Evolutionary conservation across 2,797 vertebrate genomes (phyloP).

Genomic region (Coccyzus lansbergi): DNA sequence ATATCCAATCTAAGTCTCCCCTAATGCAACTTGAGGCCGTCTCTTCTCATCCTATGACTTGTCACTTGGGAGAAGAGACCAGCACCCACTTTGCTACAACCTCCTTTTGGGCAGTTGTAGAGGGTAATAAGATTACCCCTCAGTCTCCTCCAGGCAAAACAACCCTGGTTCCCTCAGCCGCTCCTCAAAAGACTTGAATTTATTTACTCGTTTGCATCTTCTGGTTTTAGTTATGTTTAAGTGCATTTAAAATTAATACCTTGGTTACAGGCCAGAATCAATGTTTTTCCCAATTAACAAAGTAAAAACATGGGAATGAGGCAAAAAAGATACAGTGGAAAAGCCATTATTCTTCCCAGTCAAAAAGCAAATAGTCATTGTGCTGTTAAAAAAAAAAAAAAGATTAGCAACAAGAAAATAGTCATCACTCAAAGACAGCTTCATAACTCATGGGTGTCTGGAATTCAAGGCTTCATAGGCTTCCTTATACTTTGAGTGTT

Average conservation of each 20-base stretch:
- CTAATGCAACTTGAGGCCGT: no score
- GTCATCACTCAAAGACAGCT: not conserved
- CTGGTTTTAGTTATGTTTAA: not conserved
- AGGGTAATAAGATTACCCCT: no score
- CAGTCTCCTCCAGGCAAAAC: no score
- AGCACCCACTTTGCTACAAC: no score
- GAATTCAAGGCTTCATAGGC: not conserved
- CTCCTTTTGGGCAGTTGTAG: no score
- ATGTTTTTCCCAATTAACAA: not conserved
- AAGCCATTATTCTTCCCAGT: not conserved
- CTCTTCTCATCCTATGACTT: no score
- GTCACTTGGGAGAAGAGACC: no score
- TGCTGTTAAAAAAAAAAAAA: not conserved
- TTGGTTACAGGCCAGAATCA: not conserved
- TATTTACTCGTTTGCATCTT: not conserved
- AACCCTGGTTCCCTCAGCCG: no score
- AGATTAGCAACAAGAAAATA: not conserved
- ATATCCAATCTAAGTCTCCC: no score
- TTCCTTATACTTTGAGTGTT: not conserved
- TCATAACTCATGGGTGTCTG: rapidly evolving
- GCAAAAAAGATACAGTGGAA: not conserved
- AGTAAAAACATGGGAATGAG: not conserved
- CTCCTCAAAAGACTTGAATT: no score
- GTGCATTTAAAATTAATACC: not conserved
- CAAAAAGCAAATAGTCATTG: not conserved